Evolutionary conservation across 2,888 invertebrate genomes (phyloP), one percentile per base, ranked within the genome.

Genomic region (Pedicia rivosa): DNA sequence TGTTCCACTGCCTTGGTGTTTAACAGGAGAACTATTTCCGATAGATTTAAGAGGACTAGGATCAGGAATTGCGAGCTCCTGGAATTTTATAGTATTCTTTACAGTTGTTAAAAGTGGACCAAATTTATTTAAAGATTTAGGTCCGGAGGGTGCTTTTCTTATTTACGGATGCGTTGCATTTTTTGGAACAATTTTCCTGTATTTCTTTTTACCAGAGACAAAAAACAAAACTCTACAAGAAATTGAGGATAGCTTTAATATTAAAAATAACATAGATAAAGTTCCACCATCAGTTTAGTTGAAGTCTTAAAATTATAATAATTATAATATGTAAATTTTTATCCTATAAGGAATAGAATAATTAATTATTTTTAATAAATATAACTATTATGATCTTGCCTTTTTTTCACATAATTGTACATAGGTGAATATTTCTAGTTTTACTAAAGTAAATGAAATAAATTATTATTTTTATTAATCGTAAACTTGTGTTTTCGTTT

Each of bases 1-100:
- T 13, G 66, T 70, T 3, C 72, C 74, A 1, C 48, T 78, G 24
- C 75, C 76, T 0, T 78, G 77, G 77, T 67, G 73, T 17, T 66
- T 77, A 64, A 69, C 72, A 39, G 75, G 74, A 0, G 77, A 78
- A 56, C 57, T 77, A 2, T 74, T 77, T 48, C 64, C 74, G 2
- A 57, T 63, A 0, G 62, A 56, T 39, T 61, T 63, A 0, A 56
- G 72, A 32, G 73, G 72, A 1, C 44, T 72, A 1, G 75, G 75
- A 0, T 70, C 73, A 2, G 73, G 73, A 0, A 63, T 73, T 19
- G 66, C 68, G 40, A 65, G 72, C 1, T 65, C 67, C 3, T 64
- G 69, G 16, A 66, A 68, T 1, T 76, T 72, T 46, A 47, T 66
- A 3, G 62, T 69, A 1, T 70, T 71, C 47, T 76, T 75, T 48